Evolutionary conservation across 2,888 invertebrate genomes (phyloP).

Genomic region (Dicycla oo): DNA sequence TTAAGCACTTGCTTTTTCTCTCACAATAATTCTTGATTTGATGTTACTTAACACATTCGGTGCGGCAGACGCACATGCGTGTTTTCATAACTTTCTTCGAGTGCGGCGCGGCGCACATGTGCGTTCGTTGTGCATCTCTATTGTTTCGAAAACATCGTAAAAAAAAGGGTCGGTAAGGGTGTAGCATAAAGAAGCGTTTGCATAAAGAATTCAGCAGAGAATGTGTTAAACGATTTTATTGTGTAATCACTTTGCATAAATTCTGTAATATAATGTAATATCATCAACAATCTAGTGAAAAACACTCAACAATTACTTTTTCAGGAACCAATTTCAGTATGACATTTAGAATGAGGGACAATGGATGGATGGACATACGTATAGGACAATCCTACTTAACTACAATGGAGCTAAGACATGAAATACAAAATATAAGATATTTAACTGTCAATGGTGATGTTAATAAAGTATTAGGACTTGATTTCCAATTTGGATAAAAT

Average conservation of each 20-base stretch:
- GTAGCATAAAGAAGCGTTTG: too few relatives aligned
- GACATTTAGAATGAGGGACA: conserved; percentile 60
- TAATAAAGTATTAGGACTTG: conserved; percentile 70
- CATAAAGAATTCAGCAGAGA: too few relatives aligned
- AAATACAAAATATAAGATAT: conserved; percentile 73
- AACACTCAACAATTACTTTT: conserved; percentile 46
- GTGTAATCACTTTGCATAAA: too few relatives aligned
- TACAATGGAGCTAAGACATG: conserved; percentile 70
- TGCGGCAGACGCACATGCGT: too few relatives aligned
- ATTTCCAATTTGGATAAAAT: conserved; percentile 70
- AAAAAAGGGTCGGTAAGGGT: too few relatives aligned
- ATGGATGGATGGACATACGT: conserved; percentile 60
- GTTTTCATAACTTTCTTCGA: too few relatives aligned
- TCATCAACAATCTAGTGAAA: not conserved
- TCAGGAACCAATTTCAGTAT: conserved; percentile 71
- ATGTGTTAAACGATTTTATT: too few relatives aligned
- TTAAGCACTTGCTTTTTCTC: not conserved
- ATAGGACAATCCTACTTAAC: conserved; percentile 66
- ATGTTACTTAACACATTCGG: too few relatives aligned
- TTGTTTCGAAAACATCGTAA: too few relatives aligned
- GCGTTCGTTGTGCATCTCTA: too few relatives aligned
- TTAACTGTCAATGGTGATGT: conserved; percentile 77
- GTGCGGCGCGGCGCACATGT: too few relatives aligned
- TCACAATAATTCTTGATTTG: not conserved
- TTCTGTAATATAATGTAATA: too few relatives aligned